Conservation (phyloP, 1,140 invertebrate genomes). For the Cydia pomonella region DNA sequence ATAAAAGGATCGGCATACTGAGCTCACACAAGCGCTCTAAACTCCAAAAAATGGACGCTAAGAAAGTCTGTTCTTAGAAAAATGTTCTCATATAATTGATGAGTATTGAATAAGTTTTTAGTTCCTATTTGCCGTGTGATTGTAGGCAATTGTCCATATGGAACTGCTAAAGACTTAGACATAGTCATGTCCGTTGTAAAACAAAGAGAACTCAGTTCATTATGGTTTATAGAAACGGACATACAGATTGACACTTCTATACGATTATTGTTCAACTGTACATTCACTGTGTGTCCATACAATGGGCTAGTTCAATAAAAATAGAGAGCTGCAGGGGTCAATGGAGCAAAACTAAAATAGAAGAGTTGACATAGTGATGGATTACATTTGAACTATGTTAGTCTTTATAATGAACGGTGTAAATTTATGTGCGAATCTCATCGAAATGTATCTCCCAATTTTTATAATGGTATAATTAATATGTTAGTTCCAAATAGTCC, state of each 20-base stretch:
- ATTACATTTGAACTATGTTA: conserved; percentile 3
- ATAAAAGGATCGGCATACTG: too few relatives aligned
- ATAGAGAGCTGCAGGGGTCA: conserved; percentile 18
- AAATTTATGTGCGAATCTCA: too few relatives aligned
- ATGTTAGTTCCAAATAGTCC: too few relatives aligned
- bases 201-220: neutral
- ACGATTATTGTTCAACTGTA: conserved; percentile 2
- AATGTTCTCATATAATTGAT: too few relatives aligned
- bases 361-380: neutral
- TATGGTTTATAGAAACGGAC: neutral
- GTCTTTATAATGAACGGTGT: neutral
- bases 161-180: neutral
- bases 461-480: too few relatives aligned
- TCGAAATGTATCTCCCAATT: too few relatives aligned
- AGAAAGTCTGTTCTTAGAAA: too few relatives aligned
- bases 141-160: too few relatives aligned
- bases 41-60: too few relatives aligned
- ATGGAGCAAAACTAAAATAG: neutral
- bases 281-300: conserved; percentile 8
- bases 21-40: too few relatives aligned
- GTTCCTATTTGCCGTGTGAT: too few relatives aligned
- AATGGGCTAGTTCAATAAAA: conserved; percentile 4
- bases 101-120: too few relatives aligned
- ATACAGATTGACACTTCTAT: conserved; percentile 11
- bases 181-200: neutral